These are phyloP conservation scores for Ibycter americanus DNA, from an alignment of 2,797 vertebrate species.

Conservation along the genomic window DNA sequence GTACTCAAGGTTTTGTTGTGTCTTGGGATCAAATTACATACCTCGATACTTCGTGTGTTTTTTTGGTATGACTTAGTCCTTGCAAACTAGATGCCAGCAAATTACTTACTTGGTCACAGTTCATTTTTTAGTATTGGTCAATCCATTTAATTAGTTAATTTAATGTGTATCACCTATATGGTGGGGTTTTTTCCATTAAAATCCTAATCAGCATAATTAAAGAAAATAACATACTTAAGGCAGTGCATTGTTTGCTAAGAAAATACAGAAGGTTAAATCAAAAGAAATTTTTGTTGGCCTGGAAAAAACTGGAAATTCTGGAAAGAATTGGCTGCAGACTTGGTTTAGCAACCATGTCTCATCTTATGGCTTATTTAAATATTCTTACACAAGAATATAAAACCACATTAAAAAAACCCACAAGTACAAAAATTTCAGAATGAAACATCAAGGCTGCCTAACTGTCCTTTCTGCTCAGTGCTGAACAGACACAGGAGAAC, in stretches of 20 bases:
- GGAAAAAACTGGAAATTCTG: not conserved
- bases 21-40: not conserved
- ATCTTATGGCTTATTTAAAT: not conserved
- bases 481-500: not conserved
- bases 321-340: not conserved
- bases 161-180: not conserved
- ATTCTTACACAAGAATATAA: not conserved
- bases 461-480: not conserved
- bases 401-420: not conserved
- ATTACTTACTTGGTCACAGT: not conserved
- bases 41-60: not conserved
- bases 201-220: not conserved
- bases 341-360: not conserved
- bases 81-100: not conserved
- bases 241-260: not conserved
- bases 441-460: not conserved
- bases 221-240: not conserved
- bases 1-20: not conserved
- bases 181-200: not conserved
- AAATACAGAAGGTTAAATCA: not conserved
- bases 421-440: not conserved
- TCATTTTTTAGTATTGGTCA: not conserved
- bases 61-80: not conserved
- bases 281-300: not conserved
- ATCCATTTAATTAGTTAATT: not conserved